These are phyloP conservation scores for Pristionchus exspectatus DNA, from an alignment of 2,888 invertebrate species.

Conservation along the genomic window DNA sequence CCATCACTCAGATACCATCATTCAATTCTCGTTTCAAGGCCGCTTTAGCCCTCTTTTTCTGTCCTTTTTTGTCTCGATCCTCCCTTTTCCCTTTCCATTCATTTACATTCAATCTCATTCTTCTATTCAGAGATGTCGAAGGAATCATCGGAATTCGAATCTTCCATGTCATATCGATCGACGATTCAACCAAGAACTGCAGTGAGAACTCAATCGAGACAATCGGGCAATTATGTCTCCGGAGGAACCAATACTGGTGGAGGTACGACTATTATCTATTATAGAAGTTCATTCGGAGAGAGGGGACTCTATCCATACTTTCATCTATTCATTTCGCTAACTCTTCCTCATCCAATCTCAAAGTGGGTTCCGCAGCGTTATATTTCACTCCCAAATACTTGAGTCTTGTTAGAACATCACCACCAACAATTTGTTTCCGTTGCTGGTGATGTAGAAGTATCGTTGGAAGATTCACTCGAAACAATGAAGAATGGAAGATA, in stretches of 20 bases:
- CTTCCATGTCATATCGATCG: conserved; percentile 72
- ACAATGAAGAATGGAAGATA: not conserved
- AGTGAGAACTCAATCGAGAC: conserved; percentile 71
- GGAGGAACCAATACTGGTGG: conserved; percentile 71
- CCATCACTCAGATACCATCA: conserved; percentile 40
- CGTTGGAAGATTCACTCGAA: not conserved
- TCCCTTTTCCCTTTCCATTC: conserved; percentile 54
- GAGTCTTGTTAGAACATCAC: no score
- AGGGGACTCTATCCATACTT: not conserved
- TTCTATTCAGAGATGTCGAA: conserved; percentile 57
- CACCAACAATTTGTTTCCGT: not conserved
- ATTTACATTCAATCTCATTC: conserved; percentile 48
- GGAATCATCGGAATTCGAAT: conserved; percentile 71
- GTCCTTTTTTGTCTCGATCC: conserved; percentile 12
- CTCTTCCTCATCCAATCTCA: not conserved
- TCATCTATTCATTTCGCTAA: not conserved
- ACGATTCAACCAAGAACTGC: conserved; percentile 73
- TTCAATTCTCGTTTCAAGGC: conserved; percentile 36
- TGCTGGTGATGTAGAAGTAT: not conserved
- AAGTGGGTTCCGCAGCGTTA: no score
- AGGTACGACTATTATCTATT: conserved; percentile 58
- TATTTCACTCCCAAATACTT: no score
- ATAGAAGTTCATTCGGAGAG: no score
- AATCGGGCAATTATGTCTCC: conserved; percentile 71
- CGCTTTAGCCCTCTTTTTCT: conserved; percentile 18